Conservation (phyloP, 2,888 invertebrate genomes). For the Dolomedes plantarius region DNA sequence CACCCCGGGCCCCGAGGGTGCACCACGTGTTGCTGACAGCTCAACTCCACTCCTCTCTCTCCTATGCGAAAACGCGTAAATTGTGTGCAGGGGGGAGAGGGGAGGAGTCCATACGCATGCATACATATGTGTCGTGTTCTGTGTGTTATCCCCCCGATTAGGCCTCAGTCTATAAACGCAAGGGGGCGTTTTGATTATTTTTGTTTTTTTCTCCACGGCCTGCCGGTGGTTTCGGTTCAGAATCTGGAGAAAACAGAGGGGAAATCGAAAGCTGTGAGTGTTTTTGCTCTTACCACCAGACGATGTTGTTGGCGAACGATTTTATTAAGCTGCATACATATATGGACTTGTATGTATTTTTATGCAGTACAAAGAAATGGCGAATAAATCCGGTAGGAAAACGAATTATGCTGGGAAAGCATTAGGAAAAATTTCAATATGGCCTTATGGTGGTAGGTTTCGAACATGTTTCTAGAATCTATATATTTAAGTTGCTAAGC, state of each 20-base stretch:
- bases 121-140: neutral
- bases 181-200: slow-evolving; percentile 7
- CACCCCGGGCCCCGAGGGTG: neutral
- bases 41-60: slow-evolving; percentile 1
- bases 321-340: too few species aligned
- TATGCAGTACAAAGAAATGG: too few species aligned
- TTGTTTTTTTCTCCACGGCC: neutral
- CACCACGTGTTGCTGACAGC: slow-evolving; percentile 18
- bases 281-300: neutral
- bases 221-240: neutral
- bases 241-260: neutral
- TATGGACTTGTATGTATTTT: too few species aligned
- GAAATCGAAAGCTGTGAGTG: neutral
- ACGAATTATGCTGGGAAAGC: too few species aligned
- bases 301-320: neutral
- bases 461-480: too few species aligned
- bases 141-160: slow-evolving; percentile 12
- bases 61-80: slow-evolving; percentile 3
- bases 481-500: too few species aligned
- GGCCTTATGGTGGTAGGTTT: too few species aligned
- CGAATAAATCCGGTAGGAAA: too few species aligned
- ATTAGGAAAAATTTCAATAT: too few species aligned
- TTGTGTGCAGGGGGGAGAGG: neutral
- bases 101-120: neutral
- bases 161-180: neutral